Base-by-base conservation (phyloP, 2,797 vertebrate genomes). In the Melanotaenia maccullochi region DNA sequence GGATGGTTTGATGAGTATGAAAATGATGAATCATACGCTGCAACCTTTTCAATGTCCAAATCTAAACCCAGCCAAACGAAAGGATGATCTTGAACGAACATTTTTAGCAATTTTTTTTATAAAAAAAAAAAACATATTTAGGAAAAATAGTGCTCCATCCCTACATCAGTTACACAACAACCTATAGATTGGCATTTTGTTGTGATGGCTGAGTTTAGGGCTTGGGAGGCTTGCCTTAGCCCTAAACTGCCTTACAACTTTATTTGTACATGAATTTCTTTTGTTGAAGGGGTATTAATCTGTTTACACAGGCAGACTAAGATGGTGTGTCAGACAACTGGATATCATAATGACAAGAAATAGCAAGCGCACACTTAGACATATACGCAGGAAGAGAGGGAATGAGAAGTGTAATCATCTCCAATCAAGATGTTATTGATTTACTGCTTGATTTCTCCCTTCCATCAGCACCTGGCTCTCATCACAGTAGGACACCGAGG, bases 391-490 rank as follows among this genome's bases (percentile, higher is more conserved):
- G 71, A 84, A 79, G 82, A 83, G 82, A 70, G 73, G 64, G 79
- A 75, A 80, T 52, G 86, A 88, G 85, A 71, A 75, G 87, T 72
- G 88, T 69, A 90, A 91, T 91, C 90, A 90, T 87, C 84, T 83
- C 83, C 87, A 92, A 91, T 91, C 90, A 92, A 80, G 84, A 85
- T 86, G 83, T 90, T 87, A 90, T 92, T 91, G 89, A 90, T 90
- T 89, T 87, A 74, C 78, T 86, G 72, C 84, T 77, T 86, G 78
- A 84, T 84, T 83, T 83, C 63, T 81, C 74, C 66, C 71, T 79
- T 79, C 71, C 74, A 82, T 82, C 85, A 88, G 89, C 94, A 95
- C 94, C 94, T 95, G 94, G 90, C 92, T 92, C 93, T 93, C 88
- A 81, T 83, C 94, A 85, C 94, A 94, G 93, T 85, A 58, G 93